Conservation (phyloP, 2,113 vertebrate species). For the Lophotis ruficrista region DNA sequence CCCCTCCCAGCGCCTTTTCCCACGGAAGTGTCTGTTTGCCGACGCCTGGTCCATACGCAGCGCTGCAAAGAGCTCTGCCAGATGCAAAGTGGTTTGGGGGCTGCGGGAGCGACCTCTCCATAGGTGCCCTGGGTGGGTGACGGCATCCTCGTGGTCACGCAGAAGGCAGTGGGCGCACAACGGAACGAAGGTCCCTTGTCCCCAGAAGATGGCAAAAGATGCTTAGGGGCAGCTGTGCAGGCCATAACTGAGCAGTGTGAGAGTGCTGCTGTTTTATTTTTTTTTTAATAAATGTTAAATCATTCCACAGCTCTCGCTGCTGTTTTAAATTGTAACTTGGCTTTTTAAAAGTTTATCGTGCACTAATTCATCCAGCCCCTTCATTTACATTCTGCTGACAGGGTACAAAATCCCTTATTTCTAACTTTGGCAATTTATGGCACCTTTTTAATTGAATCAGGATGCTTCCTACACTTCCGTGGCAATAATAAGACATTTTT, state of each 20-base stretch:
- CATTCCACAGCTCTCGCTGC: background rate
- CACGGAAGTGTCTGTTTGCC: accelerated
- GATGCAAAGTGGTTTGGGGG: background rate
- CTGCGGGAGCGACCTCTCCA: background rate
- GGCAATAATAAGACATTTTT: background rate
- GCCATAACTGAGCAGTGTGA: background rate
- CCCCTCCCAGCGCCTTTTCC: background rate
- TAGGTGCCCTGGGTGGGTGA: no score
- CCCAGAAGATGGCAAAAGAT: background rate
- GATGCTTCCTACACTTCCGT: conserved; percentile 28
- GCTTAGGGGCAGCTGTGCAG: background rate
- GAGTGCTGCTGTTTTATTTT: background rate
- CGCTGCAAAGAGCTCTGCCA: background rate
- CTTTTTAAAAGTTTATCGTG: conserved; percentile 45
- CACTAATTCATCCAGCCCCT: conserved; percentile 29
- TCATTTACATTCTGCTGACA: conserved; percentile 66
- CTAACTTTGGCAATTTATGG: conserved; percentile 14
- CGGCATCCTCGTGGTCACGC: accelerated
- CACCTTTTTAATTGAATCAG: conserved; percentile 44
- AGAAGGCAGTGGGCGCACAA: background rate
- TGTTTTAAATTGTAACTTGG: conserved; percentile 37
- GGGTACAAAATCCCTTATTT: conserved; percentile 26
- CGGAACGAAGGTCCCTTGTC: background rate
- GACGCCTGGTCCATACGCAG: accelerated
- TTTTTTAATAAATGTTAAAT: background rate